A percentile compares a stretch with the other conserved stretches of the same genome.
These are phyloP conservation scores for Stenolophus ochropezus DNA, from an alignment of 2,888 invertebrate species.

Conservation along the genomic window DNA sequence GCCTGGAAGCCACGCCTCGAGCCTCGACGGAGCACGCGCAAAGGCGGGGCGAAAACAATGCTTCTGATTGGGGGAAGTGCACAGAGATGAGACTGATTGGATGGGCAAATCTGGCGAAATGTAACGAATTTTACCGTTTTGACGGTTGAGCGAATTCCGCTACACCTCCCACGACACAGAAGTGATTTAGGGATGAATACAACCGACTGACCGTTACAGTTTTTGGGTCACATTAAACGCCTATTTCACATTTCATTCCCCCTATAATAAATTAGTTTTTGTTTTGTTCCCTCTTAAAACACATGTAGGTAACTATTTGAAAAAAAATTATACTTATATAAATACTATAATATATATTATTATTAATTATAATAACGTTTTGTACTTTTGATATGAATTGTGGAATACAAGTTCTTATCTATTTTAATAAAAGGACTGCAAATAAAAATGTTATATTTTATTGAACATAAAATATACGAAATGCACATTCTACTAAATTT, in stretches of 20 bases:
- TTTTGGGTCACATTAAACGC: background rate
- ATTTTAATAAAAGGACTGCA: too few species aligned
- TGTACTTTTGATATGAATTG: too few species aligned
- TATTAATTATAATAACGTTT: too few species aligned
- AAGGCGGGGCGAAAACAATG: constrained; percentile 66
- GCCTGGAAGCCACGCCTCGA: constrained; percentile 67
- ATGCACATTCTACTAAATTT: too few species aligned
- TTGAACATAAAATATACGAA: too few species aligned
- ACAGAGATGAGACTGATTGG: constrained; percentile 66
- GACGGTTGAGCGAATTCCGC: constrained; percentile 11
- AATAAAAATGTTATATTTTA: too few species aligned
- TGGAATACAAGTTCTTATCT: too few species aligned
- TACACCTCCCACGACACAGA: background rate
- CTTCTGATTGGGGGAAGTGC: constrained; percentile 65
- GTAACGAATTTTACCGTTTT: constrained; percentile 46
- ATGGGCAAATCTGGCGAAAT: constrained; percentile 59
- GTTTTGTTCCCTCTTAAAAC: background rate
- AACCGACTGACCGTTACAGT: background rate
- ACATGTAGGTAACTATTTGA: background rate
- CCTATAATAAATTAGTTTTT: background rate
- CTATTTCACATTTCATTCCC: background rate
- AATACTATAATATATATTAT: background rate
- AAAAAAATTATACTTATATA: background rate
- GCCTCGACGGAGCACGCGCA: constrained; percentile 67
- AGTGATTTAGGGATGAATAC: background rate